phyloP scores from a whole-genome alignment of 2,797 vertebrate genomes.

The Lindbergichthys nudifrons region DNA sequence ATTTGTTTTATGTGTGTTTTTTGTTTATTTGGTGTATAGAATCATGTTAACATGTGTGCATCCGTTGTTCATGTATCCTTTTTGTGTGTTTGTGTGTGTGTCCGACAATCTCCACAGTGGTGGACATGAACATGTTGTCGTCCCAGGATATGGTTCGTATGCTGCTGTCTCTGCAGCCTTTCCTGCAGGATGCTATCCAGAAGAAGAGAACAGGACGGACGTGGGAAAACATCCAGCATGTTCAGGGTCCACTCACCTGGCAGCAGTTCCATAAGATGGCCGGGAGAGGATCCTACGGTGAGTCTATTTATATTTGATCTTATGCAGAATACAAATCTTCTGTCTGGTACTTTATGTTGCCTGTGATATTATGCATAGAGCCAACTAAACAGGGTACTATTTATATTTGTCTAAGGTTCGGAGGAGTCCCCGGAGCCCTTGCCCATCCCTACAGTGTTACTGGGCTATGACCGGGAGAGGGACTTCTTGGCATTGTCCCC shows the following conservation, averaged over 20 bases:
- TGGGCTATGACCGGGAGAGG: slow-evolving; percentile 92
- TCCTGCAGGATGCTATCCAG: slow-evolving; percentile 97
- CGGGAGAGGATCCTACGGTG: slow-evolving; percentile 97
- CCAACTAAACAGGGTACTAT: not conserved
- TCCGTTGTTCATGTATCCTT: slow-evolving; percentile 38
- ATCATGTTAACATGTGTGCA: slow-evolving; percentile 49
- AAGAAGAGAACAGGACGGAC: slow-evolving; percentile 97
- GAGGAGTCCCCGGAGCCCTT: slow-evolving; percentile 98
- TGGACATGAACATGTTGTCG: slow-evolving; percentile 95
- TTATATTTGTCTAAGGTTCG: slow-evolving; percentile 84
- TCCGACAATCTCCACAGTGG: slow-evolving; percentile 81
- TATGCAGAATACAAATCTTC: not conserved
- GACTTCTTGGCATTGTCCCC: slow-evolving; percentile 97
- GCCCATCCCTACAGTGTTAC: slow-evolving; percentile 93
- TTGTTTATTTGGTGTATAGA: slow-evolving; percentile 47
- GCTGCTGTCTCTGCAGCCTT: slow-evolving; percentile 97
- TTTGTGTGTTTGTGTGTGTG: slow-evolving; percentile 29
- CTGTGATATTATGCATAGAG: not conserved
- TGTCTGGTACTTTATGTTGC: not conserved
- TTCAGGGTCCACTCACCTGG: slow-evolving; percentile 98
- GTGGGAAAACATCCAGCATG: slow-evolving; percentile 99
- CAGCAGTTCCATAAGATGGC: slow-evolving; percentile 99
- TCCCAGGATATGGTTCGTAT: slow-evolving; percentile 98
- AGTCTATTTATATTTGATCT: slow-evolving; percentile 25
- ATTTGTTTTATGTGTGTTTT: slow-evolving; percentile 48